Conservation (phyloP, 1,140 invertebrate species). For the Paracyclopina nana region DNA sequence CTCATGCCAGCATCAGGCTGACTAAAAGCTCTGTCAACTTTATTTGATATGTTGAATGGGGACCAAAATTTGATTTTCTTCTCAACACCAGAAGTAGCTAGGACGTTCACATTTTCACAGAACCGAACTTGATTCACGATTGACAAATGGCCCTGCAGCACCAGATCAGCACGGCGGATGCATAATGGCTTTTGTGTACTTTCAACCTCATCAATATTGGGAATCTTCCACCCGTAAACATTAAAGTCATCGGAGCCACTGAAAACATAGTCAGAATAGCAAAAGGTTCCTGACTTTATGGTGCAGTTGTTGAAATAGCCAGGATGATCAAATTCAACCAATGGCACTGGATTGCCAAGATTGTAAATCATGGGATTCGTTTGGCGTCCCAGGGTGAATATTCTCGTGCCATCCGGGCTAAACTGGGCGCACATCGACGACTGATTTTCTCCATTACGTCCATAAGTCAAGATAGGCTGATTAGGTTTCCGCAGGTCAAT, state of each 20-base stretch:
- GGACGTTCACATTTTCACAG: constrained; percentile 54
- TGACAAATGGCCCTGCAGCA: constrained; percentile 70
- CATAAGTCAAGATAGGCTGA: constrained; percentile 47
- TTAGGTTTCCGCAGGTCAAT: constrained; percentile 70
- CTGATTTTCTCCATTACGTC: constrained; percentile 40
- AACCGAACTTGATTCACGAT: constrained; percentile 91
- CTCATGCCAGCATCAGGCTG: constrained; percentile 27
- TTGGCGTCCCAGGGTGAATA: constrained; percentile 61
- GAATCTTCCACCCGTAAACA: constrained; percentile 80
- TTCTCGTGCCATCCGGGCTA: constrained; percentile 48
- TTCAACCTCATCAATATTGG: constrained; percentile 23
- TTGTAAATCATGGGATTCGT: constrained; percentile 60
- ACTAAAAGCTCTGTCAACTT: neutral
- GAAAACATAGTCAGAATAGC: constrained; percentile 74
- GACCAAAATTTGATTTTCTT: constrained; percentile 66
- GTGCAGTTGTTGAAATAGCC: constrained; percentile 90
- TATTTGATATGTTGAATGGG: constrained; percentile 9
- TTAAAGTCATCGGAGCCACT: constrained; percentile 89
- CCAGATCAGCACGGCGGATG: constrained; percentile 49
- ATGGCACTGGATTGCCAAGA: constrained; percentile 17
- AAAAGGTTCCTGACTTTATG: constrained; percentile 89
- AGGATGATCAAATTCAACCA: constrained; percentile 52
- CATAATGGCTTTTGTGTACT: no score
- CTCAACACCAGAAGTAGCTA: constrained; percentile 84
- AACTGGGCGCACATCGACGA: constrained; percentile 75